Conservation (phyloP, 2,888 invertebrate genomes). For the Tiliacea citrago region DNA sequence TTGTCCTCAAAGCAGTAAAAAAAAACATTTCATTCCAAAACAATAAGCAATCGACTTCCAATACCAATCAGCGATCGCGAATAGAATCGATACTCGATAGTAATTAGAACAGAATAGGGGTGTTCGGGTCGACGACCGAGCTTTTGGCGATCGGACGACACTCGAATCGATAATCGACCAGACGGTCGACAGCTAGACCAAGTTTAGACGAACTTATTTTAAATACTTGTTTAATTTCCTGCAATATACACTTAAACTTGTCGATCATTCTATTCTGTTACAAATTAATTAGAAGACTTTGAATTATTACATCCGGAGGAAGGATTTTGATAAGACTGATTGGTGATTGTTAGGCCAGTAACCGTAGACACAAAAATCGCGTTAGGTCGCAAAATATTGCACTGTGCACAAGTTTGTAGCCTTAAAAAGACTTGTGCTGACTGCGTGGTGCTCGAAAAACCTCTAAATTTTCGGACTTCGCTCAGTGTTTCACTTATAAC, state of each 20-base stretch:
- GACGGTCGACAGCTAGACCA: constrained; percentile 73
- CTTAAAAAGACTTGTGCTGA: too few species aligned
- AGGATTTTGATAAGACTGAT: constrained; percentile 19
- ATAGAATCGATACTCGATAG: constrained; percentile 40
- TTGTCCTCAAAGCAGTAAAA: neutral
- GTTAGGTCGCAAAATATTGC: too few species aligned
- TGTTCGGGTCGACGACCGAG: constrained; percentile 76
- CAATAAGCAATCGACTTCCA: constrained; percentile 18
- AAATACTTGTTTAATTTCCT: constrained; percentile 37
- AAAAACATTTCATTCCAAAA: neutral
- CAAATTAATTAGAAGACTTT: constrained; percentile 17
- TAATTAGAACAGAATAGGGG: constrained; percentile 78
- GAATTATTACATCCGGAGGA: constrained; percentile 20
- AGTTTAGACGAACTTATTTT: constrained; percentile 60
- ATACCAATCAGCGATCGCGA: constrained; percentile 24
- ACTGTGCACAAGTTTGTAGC: too few species aligned
- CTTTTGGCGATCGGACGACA: constrained; percentile 69
- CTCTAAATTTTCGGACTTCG: too few species aligned
- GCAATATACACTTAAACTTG: constrained; percentile 14
- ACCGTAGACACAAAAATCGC: too few species aligned
- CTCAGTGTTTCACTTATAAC: too few species aligned
- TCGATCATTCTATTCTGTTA: neutral
- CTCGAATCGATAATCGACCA: constrained; percentile 65
- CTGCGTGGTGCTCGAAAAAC: too few species aligned
- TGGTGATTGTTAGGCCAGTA: neutral